Evolutionary conservation across 2,888 invertebrate species (phyloP).

Genomic region (Coelopa pilipes): DNA sequence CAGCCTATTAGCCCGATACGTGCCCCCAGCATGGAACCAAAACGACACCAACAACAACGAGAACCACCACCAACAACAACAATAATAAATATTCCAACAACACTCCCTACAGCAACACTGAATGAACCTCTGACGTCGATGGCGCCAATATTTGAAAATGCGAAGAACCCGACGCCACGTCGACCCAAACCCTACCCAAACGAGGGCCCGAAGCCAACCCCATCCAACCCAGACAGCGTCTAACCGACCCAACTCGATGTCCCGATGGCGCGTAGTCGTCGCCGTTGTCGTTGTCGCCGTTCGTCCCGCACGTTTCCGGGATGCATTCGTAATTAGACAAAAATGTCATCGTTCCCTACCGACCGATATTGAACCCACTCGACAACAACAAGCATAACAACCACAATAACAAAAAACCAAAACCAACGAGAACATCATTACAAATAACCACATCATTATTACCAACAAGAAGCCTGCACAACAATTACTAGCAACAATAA

Average conservation of each 20-base stretch:
- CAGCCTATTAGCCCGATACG: conserved; percentile 7
- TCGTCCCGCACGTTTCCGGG: neutral
- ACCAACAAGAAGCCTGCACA: no score
- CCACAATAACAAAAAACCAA: no score
- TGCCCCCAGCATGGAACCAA: neutral
- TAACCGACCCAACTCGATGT: no score
- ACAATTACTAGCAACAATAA: no score
- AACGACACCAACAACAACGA: neutral
- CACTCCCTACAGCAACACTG: neutral
- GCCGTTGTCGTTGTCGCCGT: neutral
- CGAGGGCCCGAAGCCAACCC: no score
- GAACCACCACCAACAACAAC: neutral
- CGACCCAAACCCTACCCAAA: neutral
- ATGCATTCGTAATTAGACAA: conserved; percentile 15
- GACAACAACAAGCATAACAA: no score
- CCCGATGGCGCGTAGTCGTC: neutral
- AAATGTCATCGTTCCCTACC: neutral
- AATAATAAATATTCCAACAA: no score
- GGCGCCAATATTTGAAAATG: conserved; percentile 25
- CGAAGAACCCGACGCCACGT: neutral
- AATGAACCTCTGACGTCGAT: neutral
- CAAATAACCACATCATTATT: no score
- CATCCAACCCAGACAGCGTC: no score
- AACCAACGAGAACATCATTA: no score
- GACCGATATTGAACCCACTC: no score